phyloP scores from a whole-genome alignment of 2,113 vertebrate genomes.

The Polypterus bichir region DNA sequence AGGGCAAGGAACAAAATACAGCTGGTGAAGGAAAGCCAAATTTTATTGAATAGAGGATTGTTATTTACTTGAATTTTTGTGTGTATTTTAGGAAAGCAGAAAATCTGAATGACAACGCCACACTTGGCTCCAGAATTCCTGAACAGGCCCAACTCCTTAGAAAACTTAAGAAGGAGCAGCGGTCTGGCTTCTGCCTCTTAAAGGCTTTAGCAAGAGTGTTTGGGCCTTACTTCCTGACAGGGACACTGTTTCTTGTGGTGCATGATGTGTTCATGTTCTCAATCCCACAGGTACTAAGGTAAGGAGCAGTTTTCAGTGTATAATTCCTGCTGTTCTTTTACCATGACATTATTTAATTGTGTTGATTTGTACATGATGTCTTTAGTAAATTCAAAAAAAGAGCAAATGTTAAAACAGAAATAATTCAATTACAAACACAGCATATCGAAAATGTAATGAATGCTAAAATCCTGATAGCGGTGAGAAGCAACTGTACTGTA shows the following conservation, averaged over 20 bases:
- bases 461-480: too few species aligned
- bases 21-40: too few species aligned
- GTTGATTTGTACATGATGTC: too few species aligned
- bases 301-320: constrained; percentile 14
- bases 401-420: too few species aligned
- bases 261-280: constrained; percentile 76
- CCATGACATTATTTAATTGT: too few species aligned
- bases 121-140: constrained; percentile 31
- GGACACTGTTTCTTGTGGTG: constrained; percentile 60
- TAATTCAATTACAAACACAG: too few species aligned
- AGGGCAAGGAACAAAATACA: too few species aligned
- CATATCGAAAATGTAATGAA: too few species aligned
- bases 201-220: constrained; percentile 60
- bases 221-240: constrained; percentile 63
- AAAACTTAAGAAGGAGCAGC: constrained; percentile 46
- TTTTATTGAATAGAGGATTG: too few species aligned
- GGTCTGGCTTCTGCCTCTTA: constrained; percentile 51
- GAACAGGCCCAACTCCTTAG: constrained; percentile 61
- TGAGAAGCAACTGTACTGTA: too few species aligned
- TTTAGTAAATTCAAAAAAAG: too few species aligned
- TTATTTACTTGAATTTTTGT: constrained; percentile 9
- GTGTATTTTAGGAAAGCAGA: constrained; percentile 41
- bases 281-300: constrained; percentile 76
- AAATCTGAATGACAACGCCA: constrained; percentile 28
- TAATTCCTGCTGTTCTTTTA: too few species aligned